Base-by-base conservation (phyloP, 2,113 vertebrate species). In the Eublepharis macularius region DNA sequence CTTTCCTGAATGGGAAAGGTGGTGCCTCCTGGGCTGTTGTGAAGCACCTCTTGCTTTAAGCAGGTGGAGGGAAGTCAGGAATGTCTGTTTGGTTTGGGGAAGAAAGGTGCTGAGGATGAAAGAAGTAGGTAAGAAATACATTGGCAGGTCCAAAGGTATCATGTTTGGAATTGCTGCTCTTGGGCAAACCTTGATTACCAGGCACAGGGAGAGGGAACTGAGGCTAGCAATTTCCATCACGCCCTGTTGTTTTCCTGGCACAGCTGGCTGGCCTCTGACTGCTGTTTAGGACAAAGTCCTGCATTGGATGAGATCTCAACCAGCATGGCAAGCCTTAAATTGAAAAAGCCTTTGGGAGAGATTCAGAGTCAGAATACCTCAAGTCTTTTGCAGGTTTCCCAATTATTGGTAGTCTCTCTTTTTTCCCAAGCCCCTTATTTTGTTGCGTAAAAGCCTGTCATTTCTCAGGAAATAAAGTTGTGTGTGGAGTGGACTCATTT, bases 401-500 rank as follows among this genome's bases (percentile, higher is more conserved):
- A 87, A 76, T 74, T 69, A 13, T 39, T 39, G 6, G 2, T 91
- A 1, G 21, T 77, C 21, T 85, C 19, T 60, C 69, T 85, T 39
- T 63, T 76, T 75, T 3, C 36, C 82, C 70, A 36, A 80, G 49
- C 7, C 19, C 5, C 72, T 87, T 77, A 70, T 72, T 54, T 32
- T 65, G 0, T 76, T 84, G 76, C 26, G 72, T 78, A 80, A 76
- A 83, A 90, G 0, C 9, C 2, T 84, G 24, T n/a, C 16, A 45
- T 69, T 69, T 60, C 65, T 79, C 16, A 45, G 14, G 65, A 70
- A 82, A 70, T 13, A 80, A 47, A 83, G 26, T 9, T 0, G 0
- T 41, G 36, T 1, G 80, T 57, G 49, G n/a, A n/a, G n/a, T 29
- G 86, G 86, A 87, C 85, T 69, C 86, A 32, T 82, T 76, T 26